Conservation (phyloP, 53 echinoderm and acorn worm species). For the Pentamera pediparva region DNA sequence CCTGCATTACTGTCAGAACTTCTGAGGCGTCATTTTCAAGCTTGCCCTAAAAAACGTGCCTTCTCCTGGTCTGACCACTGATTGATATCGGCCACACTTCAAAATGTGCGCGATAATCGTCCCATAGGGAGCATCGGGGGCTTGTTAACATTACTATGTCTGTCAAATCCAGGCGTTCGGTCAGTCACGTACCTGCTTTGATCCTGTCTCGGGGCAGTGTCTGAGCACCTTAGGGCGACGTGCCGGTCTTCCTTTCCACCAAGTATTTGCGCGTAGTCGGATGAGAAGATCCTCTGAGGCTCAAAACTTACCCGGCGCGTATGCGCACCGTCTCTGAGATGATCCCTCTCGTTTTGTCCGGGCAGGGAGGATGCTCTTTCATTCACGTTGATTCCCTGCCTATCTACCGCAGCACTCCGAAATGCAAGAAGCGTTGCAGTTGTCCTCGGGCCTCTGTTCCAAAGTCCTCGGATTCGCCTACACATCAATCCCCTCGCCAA, state of each 20-base stretch:
- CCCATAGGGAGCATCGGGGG: conserved; percentile 13
- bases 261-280: neutral
- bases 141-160: neutral
- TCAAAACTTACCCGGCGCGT: no score
- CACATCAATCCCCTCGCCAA: no score
- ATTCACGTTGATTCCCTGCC: no score
- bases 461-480: no score
- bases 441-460: no score
- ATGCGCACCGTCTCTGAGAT: no score
- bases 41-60: neutral
- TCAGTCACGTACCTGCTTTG: neutral
- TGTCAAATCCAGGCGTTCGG: neutral
- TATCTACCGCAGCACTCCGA: no score
- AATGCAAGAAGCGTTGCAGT: no score
- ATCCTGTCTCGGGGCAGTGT: neutral
- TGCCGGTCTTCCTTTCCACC: neutral
- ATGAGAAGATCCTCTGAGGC: no score
- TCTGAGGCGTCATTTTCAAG: neutral
- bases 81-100: conserved; percentile 12
- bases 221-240: neutral
- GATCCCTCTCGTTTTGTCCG: no score
- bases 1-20: neutral
- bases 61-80: neutral
- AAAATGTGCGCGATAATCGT: neutral
- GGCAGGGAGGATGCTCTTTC: no score